Conservation (phyloP, 2,113 vertebrate species). For the Tetrax tetrax region DNA sequence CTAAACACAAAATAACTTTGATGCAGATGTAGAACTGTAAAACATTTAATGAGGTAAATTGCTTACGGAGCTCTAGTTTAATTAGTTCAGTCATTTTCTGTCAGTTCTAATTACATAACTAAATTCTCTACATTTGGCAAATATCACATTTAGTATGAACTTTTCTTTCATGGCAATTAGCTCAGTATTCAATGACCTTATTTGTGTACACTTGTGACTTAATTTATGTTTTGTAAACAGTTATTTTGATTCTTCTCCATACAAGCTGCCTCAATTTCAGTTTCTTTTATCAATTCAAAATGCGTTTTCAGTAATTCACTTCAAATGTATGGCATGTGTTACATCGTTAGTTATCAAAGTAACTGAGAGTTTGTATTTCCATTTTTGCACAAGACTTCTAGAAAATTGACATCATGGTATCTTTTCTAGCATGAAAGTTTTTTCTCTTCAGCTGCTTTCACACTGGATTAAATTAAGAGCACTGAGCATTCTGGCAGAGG, state of each 20-base stretch:
- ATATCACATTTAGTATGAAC: conserved; percentile 44
- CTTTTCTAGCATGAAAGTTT: not conserved
- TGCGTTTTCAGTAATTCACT: not conserved
- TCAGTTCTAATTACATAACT: conserved; percentile 65
- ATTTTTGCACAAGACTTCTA: not conserved
- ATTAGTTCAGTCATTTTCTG: conserved; percentile 69
- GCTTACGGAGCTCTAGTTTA: conserved; percentile 45
- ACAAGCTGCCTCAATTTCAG: not conserved
- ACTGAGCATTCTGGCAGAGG: not conserved
- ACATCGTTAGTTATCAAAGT: not conserved
- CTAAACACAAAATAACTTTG: conserved; percentile 62
- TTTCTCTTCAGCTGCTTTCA: not conserved
- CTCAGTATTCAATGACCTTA: conserved; percentile 8
- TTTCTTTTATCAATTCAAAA: not conserved
- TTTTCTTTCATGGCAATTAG: conserved; percentile 34
- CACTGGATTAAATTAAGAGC: not conserved
- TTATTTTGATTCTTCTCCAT: conserved; percentile 2
- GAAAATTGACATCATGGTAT: not conserved
- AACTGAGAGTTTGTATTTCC: not conserved
- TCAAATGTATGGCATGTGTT: not conserved
- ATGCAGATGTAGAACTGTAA: conserved; percentile 53
- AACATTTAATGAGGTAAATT: conserved; percentile 70
- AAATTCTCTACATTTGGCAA: conserved; percentile 48
- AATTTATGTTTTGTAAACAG: conserved; percentile 27
- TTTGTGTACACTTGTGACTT: conserved; percentile 37